Evolutionary conservation across 1,140 invertebrate species (phyloP), one percentile per base, ranked within the genome.

Genomic region (Pogonomyrmex californicus): DNA sequence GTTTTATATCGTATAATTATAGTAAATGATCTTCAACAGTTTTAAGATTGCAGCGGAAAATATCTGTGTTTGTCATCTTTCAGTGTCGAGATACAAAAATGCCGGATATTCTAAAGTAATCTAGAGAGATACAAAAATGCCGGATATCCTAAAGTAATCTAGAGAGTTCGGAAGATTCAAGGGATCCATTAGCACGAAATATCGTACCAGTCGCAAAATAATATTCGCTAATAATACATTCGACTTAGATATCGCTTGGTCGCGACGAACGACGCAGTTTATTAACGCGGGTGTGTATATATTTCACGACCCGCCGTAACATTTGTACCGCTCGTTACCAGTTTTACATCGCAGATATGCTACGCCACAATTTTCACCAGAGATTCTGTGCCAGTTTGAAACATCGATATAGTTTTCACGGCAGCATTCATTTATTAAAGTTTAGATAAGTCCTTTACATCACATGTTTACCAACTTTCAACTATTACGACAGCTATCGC

Each of bases 101-200:
- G 78, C 44, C 30, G 44, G 10, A 5, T 71, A 58, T 62, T 5
- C 33, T 33, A 58, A 73, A 71, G n/a, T 58, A 71, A 66, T 66
- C 63, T 30, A 4, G n/a, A n/a, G 12, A 36, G 10, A 30, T 2
- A 10, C n/a, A 23, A 38, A 23, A 71, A 23, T 71, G 78, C 44
- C 30, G 44, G 10, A 5, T 71, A 9, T 56, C 10, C 33, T 33
- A 58, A 73, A 71, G n/a, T 58, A 71, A 66, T 66, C 63, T 30
- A 4, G n/a, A n/a, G 12, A 36, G 10, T 17, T 33, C 77, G 30
- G 23, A 7, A 44, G 14, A 9, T 41, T 81, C 36, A 36, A 38
- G 44, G 30, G 44, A 63, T 70, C 54, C 62, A 60, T 86, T 86
- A 88, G 30, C 62, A 68, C n/a, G 54, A 76, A 88, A 81, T 77